Base-by-base conservation (phyloP, 1,140 invertebrate genomes). In the Solenopsis fugax region DNA sequence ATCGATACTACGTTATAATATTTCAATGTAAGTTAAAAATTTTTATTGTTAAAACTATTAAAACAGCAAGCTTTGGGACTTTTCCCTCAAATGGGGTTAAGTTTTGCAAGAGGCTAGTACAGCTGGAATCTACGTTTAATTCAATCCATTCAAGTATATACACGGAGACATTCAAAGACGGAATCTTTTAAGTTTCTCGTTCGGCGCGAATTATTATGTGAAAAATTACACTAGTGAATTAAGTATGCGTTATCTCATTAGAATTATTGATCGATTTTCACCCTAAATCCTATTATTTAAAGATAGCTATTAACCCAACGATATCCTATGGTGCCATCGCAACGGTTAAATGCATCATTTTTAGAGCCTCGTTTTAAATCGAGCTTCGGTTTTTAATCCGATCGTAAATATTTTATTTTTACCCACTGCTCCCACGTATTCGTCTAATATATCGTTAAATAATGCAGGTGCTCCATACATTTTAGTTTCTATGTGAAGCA, bases 321-420 rank as follows among this genome's bases (percentile, higher is more conserved):
- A 73, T 64, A 78, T 78, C 2, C 54, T 29, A 13, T 50, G 7
- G 10, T 54, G 37, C 24, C 65, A 48, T 37, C 24, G 18, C 24
- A 60, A 34, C 29, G 4, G n/a, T 48, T 60, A 62, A 50, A 75
- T 60, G 13, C 41, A 73, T 84, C 24, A 62, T 84, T 84, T 84
- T 84, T 75, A 56, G 7, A 81, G 6, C 5, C 18, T 24, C 12
- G 12, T 69, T 81, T 82, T 72, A 73, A 84, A 84, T 73, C 4
- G 4, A 29, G 12, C 37, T 5, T 37, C 4, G 41, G 41, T 60
- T 75, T 73, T 84, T 75, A 84, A 84, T 75, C 69, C 54, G 9
- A 60, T 84, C 41, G 9, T 84, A 50, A 84, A 84, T 75, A 84
- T 84, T 62, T 82, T 45, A 84, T 73, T 34, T 73, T 18, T 7